phyloP scores from a whole-genome alignment of 2,888 invertebrate genomes.

The Sarcophaga variegata region DNA sequence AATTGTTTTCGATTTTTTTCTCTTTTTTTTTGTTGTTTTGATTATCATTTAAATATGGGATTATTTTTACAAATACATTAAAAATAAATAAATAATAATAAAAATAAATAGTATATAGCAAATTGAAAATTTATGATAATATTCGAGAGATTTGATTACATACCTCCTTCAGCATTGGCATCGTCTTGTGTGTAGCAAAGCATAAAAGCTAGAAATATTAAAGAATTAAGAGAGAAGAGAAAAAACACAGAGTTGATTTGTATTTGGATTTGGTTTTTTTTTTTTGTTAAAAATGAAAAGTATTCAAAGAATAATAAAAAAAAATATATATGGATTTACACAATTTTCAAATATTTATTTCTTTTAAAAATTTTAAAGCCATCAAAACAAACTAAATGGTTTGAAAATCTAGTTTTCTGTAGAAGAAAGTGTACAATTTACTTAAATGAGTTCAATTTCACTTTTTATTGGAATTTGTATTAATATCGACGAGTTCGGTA shows the following conservation, averaged over 20 bases:
- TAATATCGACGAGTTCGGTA: too few relatives aligned
- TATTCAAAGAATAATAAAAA: constrained; percentile 51
- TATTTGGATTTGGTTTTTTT: constrained; percentile 38
- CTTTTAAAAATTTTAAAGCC: background rate
- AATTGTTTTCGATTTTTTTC: constrained; percentile 24
- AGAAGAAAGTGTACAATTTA: too few relatives aligned
- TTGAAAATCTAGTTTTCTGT: too few relatives aligned
- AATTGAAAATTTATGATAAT: constrained; percentile 46
- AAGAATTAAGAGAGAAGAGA: constrained; percentile 73
- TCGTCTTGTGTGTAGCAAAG: constrained; percentile 97
- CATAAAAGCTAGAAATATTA: constrained; percentile 91
- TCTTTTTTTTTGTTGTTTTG: constrained; percentile 24
- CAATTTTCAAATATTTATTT: constrained; percentile 35
- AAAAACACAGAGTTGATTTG: constrained; percentile 68
- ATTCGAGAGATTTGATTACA: constrained; percentile 80
- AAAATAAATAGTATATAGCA: constrained; percentile 57
- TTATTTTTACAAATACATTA: constrained; percentile 41
- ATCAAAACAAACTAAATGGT: too few relatives aligned
- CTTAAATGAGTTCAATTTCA: too few relatives aligned
- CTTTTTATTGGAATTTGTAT: too few relatives aligned
- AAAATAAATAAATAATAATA: constrained; percentile 51
- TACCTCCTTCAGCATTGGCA: constrained; percentile 95
- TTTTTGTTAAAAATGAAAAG: constrained; percentile 54
- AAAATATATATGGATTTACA: background rate
- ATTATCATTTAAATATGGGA: constrained; percentile 14